Base-by-base conservation (phyloP, 2,888 invertebrate species). In the Eupithecia exiguata region DNA sequence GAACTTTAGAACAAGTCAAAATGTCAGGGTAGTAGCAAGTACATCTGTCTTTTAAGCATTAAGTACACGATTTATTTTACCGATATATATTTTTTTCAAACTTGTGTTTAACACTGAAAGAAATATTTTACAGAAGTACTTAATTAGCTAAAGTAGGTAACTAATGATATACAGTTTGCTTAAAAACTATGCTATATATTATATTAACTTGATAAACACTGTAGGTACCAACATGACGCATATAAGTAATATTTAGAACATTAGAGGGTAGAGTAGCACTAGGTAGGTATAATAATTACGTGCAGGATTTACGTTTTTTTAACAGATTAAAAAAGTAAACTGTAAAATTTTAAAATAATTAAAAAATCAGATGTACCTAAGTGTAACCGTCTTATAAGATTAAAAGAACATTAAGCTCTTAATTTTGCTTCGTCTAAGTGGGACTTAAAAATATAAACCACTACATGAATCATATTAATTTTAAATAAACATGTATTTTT, bases 61-160 rank as follows among this genome's bases (percentile, higher is more conserved):
- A 18, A 18, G 18, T 46, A 46, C 3, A 4, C 3, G 12, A 16
- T 14, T 40, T 4, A 5, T 43, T 43, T 61, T 61, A 61, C 25
- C 14, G 16, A 18, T 35, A 62, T 18, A 35, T 18, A 61, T 0
- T 35, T 35, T 18, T 12, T 25, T 14, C 12, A 58, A 58, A 58
- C 18, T 62, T 18, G 62, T 65, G 65, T 65, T 40, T 40, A 38
- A 65, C 65, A 65, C 65, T 12, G 65, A 65, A 65, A 38, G 38
- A 6, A 35, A 62, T 62, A 62, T 35, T 18, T 62, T 62, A 35
- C 30, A 62, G 18, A 62, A 62, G 58, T 62, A 53, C n/a, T n/a
- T 40, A 58, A 3, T 25, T 18, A 35, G 30, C 35, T 62, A 62
- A 35, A 30, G 30, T 61, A 61, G 12, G 18, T 1, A n/a, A 53